Conservation (phyloP, 2,113 vertebrate genomes). For the Lichenostomus cassidix region DNA sequence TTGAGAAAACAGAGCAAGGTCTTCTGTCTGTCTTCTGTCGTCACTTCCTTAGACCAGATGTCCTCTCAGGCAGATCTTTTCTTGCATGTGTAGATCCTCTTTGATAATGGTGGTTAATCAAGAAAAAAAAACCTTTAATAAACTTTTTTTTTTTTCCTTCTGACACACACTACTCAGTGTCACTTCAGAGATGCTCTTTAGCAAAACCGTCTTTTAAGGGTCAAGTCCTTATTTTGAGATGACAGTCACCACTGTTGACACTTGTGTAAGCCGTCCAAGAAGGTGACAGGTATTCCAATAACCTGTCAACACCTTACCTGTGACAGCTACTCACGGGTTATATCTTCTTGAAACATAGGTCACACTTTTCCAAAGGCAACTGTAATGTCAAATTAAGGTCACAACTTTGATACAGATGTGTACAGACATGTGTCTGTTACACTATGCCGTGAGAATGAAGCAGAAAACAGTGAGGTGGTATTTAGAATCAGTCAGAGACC, state of each 20-base stretch:
- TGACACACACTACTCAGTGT: fast-evolving
- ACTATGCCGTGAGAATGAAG: background rate
- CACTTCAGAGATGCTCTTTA: background rate
- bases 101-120: background rate
- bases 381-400: background rate
- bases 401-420: background rate
- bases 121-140: background rate
- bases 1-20: background rate
- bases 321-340: background rate
- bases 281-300: background rate
- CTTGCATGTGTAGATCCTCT: background rate
- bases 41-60: background rate
- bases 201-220: background rate
- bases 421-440: background rate
- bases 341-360: background rate
- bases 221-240: background rate
- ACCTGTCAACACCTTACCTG: background rate
- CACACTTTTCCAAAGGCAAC: background rate
- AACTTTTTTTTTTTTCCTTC: background rate
- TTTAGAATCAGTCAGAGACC: background rate
- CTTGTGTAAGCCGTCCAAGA: background rate
- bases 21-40: background rate
- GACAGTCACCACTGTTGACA: background rate
- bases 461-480: background rate
- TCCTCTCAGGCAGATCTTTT: background rate